A percentile compares a stretch with the other conserved stretches of the same genome.
Evolutionary conservation across 1,140 invertebrate species (phyloP).

Genomic region (Parapsyche elsis): DNA sequence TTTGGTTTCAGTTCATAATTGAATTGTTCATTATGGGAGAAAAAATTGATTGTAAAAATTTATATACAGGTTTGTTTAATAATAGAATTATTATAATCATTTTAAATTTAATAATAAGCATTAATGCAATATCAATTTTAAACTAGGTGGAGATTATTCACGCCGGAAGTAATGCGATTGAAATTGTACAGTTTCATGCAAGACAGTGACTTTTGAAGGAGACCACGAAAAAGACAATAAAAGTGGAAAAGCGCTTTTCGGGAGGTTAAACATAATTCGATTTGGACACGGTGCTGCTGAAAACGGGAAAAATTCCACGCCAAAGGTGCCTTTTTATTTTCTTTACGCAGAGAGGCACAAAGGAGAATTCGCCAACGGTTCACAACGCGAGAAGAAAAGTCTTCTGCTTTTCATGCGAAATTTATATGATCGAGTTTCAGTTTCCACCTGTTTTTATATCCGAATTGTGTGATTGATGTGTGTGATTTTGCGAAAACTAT

Average conservation of each 20-base stretch:
- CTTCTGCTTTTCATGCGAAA: slow-evolving; percentile 8
- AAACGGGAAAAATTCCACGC: slow-evolving; percentile 14
- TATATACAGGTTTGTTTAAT: not conserved
- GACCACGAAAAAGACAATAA: slow-evolving; percentile 26
- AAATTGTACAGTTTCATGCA: slow-evolving; percentile 23
- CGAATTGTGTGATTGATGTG: too few species aligned
- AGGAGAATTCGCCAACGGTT: slow-evolving; percentile 10
- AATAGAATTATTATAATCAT: too few species aligned
- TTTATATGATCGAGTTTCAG: not conserved
- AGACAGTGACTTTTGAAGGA: not conserved
- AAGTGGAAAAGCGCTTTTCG: slow-evolving; percentile 28
- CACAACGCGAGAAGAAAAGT: not conserved
- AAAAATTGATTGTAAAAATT: slow-evolving; percentile 10
- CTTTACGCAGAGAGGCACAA: slow-evolving; percentile 27
- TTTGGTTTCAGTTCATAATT: slow-evolving; percentile 13
- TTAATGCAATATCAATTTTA: too few species aligned
- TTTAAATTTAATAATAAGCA: too few species aligned
- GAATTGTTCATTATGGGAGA: slow-evolving; percentile 28
- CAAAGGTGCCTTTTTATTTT: slow-evolving; percentile 23
- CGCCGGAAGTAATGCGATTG: not conserved
- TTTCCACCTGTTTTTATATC: too few species aligned
- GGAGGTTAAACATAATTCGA: slow-evolving; percentile 32
- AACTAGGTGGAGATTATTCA: not conserved
- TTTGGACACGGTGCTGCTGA: slow-evolving; percentile 27
- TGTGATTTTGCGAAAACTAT: too few species aligned